Conservation (phyloP, 2,113 vertebrate genomes). For the Serilophus lunatus region DNA sequence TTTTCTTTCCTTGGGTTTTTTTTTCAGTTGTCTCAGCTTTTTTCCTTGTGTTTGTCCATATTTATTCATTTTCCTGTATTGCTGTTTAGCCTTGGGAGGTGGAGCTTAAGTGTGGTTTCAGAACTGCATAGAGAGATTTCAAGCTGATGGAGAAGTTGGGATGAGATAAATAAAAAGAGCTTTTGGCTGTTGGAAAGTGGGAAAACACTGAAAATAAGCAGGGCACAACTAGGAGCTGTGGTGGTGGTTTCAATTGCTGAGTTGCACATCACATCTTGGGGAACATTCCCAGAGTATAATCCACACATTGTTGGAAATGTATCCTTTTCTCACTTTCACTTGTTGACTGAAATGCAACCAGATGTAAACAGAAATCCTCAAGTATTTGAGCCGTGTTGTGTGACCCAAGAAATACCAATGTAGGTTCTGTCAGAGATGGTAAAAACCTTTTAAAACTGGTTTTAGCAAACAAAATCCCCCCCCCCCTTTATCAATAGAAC, state of each 20-base stretch:
- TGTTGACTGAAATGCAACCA: neutral
- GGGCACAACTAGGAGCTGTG: neutral
- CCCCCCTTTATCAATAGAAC: neutral
- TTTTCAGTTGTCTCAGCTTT: neutral
- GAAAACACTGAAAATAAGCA: too few relatives aligned
- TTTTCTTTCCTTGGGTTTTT: fast-evolving
- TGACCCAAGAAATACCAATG: neutral
- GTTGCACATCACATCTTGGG: fast-evolving
- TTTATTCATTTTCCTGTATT: neutral
- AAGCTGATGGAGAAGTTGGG: neutral
- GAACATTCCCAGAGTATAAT: neutral
- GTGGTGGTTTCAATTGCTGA: neutral
- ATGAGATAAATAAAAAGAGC: neutral
- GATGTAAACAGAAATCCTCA: neutral
- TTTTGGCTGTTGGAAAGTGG: neutral
- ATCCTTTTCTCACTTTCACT: neutral
- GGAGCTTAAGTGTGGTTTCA: neutral
- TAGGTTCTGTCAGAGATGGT: neutral
- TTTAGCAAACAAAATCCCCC: neutral
- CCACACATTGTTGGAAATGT: neutral
- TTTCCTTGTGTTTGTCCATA: neutral
- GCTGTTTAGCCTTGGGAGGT: neutral
- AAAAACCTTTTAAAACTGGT: neutral
- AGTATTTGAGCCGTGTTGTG: neutral
- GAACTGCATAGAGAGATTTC: neutral